These are phyloP conservation scores for Bombycilla garrulus DNA, from an alignment of 2,113 vertebrate genomes.

Conservation along the genomic window DNA sequence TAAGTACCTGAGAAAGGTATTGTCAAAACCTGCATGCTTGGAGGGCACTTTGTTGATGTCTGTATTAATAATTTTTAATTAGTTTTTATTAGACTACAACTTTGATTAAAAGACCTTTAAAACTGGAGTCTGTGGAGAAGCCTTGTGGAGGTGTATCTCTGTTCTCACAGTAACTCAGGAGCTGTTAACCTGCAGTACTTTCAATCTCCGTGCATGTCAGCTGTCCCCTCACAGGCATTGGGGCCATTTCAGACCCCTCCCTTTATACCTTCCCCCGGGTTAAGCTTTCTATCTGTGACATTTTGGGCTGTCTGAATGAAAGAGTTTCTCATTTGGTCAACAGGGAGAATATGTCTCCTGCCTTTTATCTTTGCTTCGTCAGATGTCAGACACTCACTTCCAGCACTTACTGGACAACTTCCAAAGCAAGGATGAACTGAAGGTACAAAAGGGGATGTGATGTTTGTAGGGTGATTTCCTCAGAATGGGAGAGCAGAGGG, in stretches of 20 bases:
- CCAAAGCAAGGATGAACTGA: slow-evolving; percentile 97
- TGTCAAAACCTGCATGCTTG: background rate
- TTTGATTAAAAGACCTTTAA: background rate
- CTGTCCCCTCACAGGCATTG: slow-evolving; percentile 66
- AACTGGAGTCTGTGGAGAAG: background rate
- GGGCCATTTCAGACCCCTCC: slow-evolving; percentile 77
- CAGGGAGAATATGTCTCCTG: slow-evolving; percentile 99
- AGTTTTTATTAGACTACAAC: background rate
- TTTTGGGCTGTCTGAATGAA: slow-evolving; percentile 14
- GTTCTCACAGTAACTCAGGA: background rate
- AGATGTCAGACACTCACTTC: slow-evolving; percentile 97
- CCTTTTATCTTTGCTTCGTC: slow-evolving; percentile 93
- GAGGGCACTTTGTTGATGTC: background rate
- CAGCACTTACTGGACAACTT: slow-evolving; percentile 95
- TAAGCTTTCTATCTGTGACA: background rate
- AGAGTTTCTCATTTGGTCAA: slow-evolving; percentile 55
- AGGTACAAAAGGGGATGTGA: slow-evolving; percentile 74
- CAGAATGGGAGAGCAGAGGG: background rate
- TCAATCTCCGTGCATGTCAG: slow-evolving; percentile 27
- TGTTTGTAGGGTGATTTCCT: background rate
- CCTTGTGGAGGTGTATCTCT: background rate
- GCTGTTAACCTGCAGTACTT: slow-evolving; percentile 21
- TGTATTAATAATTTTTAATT: background rate
- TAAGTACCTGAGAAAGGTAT: background rate
- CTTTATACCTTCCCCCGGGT: slow-evolving; percentile 59